Percentiles rank a stretch among this genome's conserved stretches.
Evolutionary conservation across 2,888 invertebrate genomes (phyloP).

Genomic region (Xiphydria camelus): DNA sequence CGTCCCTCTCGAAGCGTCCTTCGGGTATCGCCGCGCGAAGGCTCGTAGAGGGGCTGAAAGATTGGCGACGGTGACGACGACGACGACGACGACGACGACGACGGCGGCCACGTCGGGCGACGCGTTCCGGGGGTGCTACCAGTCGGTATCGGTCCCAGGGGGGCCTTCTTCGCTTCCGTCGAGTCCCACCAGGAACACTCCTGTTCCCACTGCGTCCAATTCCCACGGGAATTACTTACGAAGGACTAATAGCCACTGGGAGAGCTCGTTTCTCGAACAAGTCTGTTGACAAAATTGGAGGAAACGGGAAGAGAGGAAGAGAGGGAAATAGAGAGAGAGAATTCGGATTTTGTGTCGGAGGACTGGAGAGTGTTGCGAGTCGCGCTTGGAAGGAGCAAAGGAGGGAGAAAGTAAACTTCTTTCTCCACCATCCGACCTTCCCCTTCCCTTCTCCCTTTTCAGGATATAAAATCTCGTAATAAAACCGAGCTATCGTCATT

Average conservation of each 20-base stretch:
- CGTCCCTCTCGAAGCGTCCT: slow-evolving; percentile 20
- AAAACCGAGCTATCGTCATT: slow-evolving; percentile 20
- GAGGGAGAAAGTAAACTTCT: too few relatives aligned
- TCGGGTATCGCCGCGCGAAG: slow-evolving; percentile 11
- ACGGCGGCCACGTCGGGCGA: slow-evolving; percentile 30
- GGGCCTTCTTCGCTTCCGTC: slow-evolving; percentile 43
- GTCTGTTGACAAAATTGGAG: too few relatives aligned
- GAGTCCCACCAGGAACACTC: slow-evolving; percentile 40
- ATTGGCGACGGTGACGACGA: slow-evolving; percentile 14
- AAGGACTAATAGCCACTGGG: slow-evolving; percentile 52
- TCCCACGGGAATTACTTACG: slow-evolving; percentile 55
- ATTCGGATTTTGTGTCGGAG: too few relatives aligned
- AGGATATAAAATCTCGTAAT: slow-evolving; percentile 12
- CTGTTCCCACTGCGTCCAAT: slow-evolving; percentile 38
- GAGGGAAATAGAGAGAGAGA: too few relatives aligned
- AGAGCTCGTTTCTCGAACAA: too few relatives aligned
- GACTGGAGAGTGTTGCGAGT: neutral
- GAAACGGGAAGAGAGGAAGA: too few relatives aligned
- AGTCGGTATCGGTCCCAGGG: slow-evolving; percentile 47
- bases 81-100: slow-evolving; percentile 16
- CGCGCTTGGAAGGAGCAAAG: too few relatives aligned
- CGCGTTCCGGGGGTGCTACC: slow-evolving; percentile 44
- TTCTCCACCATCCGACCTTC: too few relatives aligned
- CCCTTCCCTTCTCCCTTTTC: too few relatives aligned
- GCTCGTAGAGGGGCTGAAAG: slow-evolving; percentile 17